Base-by-base conservation (phyloP, 2,797 vertebrate species). In the Falco berigora region DNA sequence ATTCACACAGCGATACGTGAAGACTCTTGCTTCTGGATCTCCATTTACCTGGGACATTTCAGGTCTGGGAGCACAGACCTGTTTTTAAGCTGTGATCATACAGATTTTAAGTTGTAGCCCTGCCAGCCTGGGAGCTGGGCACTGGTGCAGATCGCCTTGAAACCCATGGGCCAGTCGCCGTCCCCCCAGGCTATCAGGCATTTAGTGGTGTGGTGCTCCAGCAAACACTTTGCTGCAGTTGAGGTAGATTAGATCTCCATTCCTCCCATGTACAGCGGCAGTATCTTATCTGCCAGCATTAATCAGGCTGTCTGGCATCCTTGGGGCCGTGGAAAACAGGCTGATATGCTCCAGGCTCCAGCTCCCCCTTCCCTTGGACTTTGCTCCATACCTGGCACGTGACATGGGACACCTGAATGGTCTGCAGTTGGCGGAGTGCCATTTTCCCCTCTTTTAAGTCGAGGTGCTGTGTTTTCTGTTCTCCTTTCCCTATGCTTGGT, bases 101-200 rank as follows among this genome's bases (percentile, higher is more conserved):
- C 38, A 38, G 38, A 38, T 38, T 38, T 38, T 38, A 38, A 38
- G 72, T 55, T 20, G 3, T 4, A 63, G 85, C 24, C 34, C 30
- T 83, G 75, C 24, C 34, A 71, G 50, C 19, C 12, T 40, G 42
- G 71, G 67, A 67, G 44, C 58, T 4, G 6, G 34, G 38, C 2
- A 3, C 47, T 55, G 71, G 52, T 1, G 8, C 36, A 44, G 86
- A 34, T 46, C 71, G 30, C 28, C 72, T 69, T 2, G 2, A 32
- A 90, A 59, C 18, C 32, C 17, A 6, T 12, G 44, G 66, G 17
- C 58, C 25, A n/a, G 66, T 75, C 23, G 30, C 6, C 0, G 0
- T 68, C 16, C 11, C 52, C 38, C 12, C 0, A 2, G 0, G 4
- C 42, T 67, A 14, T 10, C 0, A 1, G 4, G 25, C 52, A 78